phyloP scores from a whole-genome alignment of 2,113 vertebrate species.

The Puma concolor region DNA sequence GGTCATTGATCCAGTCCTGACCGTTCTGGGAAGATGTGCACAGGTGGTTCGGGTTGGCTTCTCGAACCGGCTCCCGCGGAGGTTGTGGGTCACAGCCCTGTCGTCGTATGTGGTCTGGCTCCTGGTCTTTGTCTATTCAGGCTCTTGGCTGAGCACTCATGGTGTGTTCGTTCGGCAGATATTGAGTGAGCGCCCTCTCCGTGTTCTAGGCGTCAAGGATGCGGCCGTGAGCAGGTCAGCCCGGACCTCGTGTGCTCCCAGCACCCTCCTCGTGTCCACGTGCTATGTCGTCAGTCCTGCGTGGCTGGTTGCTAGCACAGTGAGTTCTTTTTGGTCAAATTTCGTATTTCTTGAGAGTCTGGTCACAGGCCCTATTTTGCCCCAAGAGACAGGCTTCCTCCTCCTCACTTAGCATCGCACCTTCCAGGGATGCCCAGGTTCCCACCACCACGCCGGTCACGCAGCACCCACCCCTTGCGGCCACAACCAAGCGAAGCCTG shows the following conservation, averaged over 20 bases:
- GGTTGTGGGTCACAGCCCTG: too few relatives aligned
- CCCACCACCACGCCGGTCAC: too few relatives aligned
- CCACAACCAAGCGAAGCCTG: neutral
- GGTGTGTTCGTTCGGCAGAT: neutral
- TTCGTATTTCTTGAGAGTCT: neutral
- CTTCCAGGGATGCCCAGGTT: neutral
- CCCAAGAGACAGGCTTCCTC: neutral
- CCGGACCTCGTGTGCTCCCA: neutral
- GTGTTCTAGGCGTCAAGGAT: neutral
- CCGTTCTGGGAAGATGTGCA: neutral
- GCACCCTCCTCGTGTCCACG: neutral
- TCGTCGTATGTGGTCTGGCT: accelerated
- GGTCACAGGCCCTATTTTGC: neutral
- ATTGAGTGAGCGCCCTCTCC: neutral
- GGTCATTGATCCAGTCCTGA: neutral
- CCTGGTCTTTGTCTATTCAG: neutral
- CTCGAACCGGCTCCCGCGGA: neutral
- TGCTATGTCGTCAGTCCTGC: too few relatives aligned
- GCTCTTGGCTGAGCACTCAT: neutral
- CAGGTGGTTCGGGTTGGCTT: neutral
- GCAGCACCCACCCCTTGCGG: too few relatives aligned
- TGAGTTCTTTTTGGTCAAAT: neutral
- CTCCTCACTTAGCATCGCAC: neutral
- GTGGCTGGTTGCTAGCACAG: accelerated
- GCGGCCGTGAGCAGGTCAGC: neutral